Evolutionary conservation across 2,113 vertebrate species (phyloP).

Genomic region (Uria lomvia): DNA sequence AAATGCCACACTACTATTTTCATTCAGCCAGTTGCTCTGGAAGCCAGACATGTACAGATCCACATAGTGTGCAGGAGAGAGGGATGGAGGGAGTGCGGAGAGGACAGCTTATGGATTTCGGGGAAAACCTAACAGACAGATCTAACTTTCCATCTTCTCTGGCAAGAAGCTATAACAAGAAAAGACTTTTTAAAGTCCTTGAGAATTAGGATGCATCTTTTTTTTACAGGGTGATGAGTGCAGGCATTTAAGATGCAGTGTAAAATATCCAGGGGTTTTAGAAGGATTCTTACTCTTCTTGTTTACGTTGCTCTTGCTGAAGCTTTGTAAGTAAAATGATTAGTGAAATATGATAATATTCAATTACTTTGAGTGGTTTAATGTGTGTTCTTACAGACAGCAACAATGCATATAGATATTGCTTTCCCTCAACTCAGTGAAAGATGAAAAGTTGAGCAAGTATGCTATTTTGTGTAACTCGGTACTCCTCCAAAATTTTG

Average conservation of each 20-base stretch:
- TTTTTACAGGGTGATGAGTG: background rate
- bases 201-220: background rate
- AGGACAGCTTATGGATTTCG: background rate
- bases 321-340: background rate
- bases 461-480: background rate
- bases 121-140: background rate
- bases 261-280: background rate
- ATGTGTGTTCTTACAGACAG: background rate
- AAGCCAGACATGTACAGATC: background rate
- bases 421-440: background rate
- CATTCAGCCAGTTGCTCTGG: background rate
- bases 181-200: background rate
- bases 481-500: background rate
- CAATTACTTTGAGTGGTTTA: background rate
- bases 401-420: background rate
- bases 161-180: background rate
- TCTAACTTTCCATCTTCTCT: background rate
- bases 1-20: slow-evolving; percentile 11
- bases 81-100: accelerated
- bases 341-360: background rate
- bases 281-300: background rate
- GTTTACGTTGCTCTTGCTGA: background rate
- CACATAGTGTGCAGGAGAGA: background rate
- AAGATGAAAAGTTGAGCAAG: background rate
- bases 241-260: background rate